These are phyloP conservation scores for Saccostrea echinata DNA, from an alignment of 1,140 invertebrate genomes.

Conservation along the genomic window DNA sequence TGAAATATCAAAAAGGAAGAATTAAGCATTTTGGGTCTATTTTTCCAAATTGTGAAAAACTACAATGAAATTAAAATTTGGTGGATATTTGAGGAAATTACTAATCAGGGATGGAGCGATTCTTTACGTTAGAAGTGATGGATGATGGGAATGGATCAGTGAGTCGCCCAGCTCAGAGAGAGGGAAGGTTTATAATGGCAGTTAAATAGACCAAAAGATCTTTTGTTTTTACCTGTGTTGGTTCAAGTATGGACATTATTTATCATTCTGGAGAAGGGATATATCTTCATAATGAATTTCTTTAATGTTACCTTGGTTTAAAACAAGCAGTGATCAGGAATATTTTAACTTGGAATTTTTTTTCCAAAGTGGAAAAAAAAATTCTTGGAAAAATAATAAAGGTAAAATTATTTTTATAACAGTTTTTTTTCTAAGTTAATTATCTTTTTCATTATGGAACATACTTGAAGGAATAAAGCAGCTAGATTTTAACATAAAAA, in stretches of 20 bases:
- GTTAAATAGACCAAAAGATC: not conserved
- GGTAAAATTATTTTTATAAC: not conserved
- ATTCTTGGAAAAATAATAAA: not conserved
- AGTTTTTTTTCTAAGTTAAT: not conserved
- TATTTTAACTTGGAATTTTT: not conserved
- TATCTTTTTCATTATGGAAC: too few species aligned
- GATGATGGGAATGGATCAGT: conserved; percentile 15
- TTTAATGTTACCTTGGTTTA: not conserved
- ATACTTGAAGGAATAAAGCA: too few species aligned
- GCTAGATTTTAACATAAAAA: too few species aligned
- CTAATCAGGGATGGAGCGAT: conserved; percentile 5
- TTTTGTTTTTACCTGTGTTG: conserved; percentile 20
- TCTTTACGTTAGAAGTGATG: conserved; percentile 19
- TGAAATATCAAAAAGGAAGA: not conserved
- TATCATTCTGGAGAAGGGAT: not conserved
- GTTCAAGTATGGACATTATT: conserved; percentile 18
- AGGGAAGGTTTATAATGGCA: conserved; percentile 2
- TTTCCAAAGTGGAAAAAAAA: not conserved
- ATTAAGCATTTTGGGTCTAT: not conserved
- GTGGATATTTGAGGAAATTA: not conserved
- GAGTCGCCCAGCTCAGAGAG: conserved; percentile 3
- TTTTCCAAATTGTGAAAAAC: not conserved
- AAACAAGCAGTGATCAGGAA: not conserved
- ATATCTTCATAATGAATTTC: conserved; percentile 5
- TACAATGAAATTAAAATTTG: not conserved